Conservation (phyloP, 2,113 vertebrate species). For the Eonycteris spelaea region DNA sequence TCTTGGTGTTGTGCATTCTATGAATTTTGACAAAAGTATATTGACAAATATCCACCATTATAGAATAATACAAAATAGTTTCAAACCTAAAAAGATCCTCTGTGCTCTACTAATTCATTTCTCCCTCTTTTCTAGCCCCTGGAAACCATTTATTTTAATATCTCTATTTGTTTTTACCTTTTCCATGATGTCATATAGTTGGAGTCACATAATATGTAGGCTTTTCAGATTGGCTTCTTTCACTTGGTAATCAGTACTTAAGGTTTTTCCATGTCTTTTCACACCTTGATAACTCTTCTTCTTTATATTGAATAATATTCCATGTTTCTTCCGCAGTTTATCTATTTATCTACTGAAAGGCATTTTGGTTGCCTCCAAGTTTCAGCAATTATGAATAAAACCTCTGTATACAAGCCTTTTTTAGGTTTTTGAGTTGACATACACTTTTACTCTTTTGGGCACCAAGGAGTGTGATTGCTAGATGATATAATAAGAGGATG, state of each 20-base stretch:
- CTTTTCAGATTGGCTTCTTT: not conserved
- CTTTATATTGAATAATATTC: not conserved
- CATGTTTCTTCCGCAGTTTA: not conserved
- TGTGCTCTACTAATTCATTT: not conserved
- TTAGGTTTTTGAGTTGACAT: not conserved
- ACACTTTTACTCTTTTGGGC: not conserved
- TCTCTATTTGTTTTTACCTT: not conserved
- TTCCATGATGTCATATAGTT: not conserved
- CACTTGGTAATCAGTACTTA: not conserved
- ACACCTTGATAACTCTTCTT: not conserved
- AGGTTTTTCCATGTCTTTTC: not conserved
- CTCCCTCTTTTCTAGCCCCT: not conserved
- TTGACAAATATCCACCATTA: not conserved
- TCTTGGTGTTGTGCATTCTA: not conserved
- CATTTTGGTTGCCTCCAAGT: not conserved
- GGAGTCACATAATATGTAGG: not conserved
- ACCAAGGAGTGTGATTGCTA: rapidly evolving
- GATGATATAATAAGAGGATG: not conserved
- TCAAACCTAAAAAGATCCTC: not conserved
- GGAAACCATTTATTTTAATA: not conserved
- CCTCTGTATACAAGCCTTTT: not conserved
- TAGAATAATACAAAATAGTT: no score
- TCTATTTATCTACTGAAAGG: not conserved
- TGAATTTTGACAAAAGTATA: not conserved
- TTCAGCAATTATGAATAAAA: not conserved